Conservation (phyloP, 2,888 invertebrate genomes). For the Zonitis immaculata region DNA sequence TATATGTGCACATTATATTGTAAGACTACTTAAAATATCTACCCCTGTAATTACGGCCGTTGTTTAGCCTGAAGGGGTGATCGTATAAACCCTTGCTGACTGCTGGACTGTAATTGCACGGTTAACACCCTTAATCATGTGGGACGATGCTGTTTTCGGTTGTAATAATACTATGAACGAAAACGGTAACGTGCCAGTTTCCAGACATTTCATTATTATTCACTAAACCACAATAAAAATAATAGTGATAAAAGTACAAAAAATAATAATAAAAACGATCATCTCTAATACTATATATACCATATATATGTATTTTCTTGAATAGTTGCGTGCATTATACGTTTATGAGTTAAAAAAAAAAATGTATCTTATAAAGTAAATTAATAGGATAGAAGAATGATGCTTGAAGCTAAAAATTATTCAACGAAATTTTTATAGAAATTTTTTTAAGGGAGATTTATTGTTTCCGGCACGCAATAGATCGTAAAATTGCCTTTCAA, state of each 20-base stretch:
- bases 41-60: constrained; percentile 21
- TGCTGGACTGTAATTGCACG: constrained; percentile 21
- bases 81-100: constrained; percentile 21
- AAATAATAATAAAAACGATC: background rate
- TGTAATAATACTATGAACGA: constrained; percentile 16
- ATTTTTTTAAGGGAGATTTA: background rate
- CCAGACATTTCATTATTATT: constrained; percentile 8
- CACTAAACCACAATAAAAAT: no score
- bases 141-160: constrained; percentile 16
- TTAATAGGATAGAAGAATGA: constrained; percentile 13
- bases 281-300: no score
- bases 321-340: constrained; percentile 25
- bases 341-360: constrained; percentile 26
- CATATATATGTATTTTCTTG: constrained; percentile 2
- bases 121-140: constrained; percentile 25
- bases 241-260: constrained; percentile 5
- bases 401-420: background rate
- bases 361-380: constrained; percentile 6
- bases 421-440: background rate
- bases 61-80: constrained; percentile 21
- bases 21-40: constrained; percentile 22
- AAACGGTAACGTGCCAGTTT: constrained; percentile 14
- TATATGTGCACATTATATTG: constrained; percentile 7
- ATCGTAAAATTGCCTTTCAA: background rate
- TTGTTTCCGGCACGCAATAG: background rate